Conservation (phyloP, 2,888 invertebrate genomes). For the Cantharis rustica region DNA sequence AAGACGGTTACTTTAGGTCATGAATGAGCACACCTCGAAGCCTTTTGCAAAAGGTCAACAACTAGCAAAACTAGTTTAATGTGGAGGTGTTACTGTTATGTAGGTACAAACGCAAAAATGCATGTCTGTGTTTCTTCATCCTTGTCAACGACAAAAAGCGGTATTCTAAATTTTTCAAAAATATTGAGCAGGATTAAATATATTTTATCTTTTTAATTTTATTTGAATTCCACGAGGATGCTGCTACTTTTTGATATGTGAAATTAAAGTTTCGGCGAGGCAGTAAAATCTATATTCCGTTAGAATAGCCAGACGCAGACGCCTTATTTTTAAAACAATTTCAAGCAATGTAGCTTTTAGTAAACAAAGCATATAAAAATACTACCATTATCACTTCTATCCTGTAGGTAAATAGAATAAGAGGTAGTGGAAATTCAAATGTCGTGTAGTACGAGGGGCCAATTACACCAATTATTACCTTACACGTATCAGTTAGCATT, state of each 20-base stretch:
- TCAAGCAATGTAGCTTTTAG: no score
- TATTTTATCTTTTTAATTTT: neutral
- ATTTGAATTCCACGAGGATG: no score
- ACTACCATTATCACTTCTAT: neutral
- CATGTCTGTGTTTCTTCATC: neutral
- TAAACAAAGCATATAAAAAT: neutral
- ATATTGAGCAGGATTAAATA: neutral
- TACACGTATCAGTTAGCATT: no score
- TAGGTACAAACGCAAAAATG: neutral
- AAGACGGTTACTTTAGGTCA: conserved; percentile 3
- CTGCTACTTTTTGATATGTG: neutral
- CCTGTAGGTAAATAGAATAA: no score
- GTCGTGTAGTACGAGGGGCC: no score
- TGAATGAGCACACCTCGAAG: neutral
- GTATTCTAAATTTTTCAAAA: neutral
- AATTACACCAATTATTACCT: no score
- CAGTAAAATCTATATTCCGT: neutral
- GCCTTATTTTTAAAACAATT: neutral
- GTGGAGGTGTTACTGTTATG: neutral
- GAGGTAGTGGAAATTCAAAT: no score
- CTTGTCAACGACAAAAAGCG: neutral
- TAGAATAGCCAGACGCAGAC: neutral
- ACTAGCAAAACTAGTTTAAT: neutral
- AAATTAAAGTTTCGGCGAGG: neutral
- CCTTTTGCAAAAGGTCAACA: neutral